These are phyloP conservation scores for Capromys pilorides DNA, from an alignment of 2,797 vertebrate species.

Conservation along the genomic window DNA sequence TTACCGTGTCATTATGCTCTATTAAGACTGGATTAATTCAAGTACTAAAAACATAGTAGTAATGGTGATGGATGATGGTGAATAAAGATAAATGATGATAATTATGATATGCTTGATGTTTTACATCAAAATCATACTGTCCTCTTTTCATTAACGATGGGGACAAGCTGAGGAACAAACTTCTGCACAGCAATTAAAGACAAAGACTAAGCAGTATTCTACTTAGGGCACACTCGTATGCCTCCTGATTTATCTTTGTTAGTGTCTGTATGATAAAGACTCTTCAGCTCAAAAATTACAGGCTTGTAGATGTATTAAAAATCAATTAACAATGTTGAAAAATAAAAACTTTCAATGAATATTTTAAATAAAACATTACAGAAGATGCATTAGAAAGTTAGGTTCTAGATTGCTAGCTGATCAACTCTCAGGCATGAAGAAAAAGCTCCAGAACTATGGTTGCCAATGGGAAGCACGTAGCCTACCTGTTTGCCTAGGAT, in stretches of 20 bases:
- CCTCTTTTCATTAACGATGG: slow-evolving; percentile 49
- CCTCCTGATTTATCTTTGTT: not conserved
- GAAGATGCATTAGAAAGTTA: not conserved
- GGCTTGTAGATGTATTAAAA: not conserved
- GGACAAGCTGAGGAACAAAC: slow-evolving; percentile 41
- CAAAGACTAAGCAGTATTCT: not conserved
- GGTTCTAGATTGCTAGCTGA: not conserved
- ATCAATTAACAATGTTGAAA: slow-evolving; percentile 14
- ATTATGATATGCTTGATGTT: slow-evolving; percentile 46
- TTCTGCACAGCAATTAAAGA: slow-evolving; percentile 15
- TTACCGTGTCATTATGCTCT: slow-evolving; percentile 62
- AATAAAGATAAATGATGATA: slow-evolving; percentile 47
- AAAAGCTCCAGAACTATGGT: not conserved
- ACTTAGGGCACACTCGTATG: not conserved
- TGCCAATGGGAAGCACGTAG: not conserved
- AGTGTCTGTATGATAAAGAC: not conserved
- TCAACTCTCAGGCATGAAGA: not conserved
- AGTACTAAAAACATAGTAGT: slow-evolving; percentile 69
- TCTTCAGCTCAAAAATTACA: not conserved
- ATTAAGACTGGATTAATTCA: slow-evolving; percentile 61
- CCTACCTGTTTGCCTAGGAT: not conserved
- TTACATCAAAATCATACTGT: slow-evolving; percentile 53
- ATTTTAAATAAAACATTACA: not conserved
- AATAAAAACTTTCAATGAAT: slow-evolving; percentile 18
- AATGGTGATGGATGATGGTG: slow-evolving; percentile 42